Base-by-base conservation (phyloP, 1,140 invertebrate genomes). In the Microplitis mediator region DNA sequence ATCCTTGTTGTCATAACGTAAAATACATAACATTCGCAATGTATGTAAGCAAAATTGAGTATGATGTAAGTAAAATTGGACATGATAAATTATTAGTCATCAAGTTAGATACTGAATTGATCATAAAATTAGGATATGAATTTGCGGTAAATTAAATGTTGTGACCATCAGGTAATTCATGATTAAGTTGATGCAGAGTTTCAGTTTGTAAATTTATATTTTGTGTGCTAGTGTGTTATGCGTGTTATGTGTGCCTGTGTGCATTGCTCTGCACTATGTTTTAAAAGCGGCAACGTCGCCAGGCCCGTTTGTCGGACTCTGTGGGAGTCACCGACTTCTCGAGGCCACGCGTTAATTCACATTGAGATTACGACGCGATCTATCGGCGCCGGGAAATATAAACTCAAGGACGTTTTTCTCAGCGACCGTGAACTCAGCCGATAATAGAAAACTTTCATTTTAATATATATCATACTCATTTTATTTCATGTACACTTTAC, bases 321-420 rank as follows among this genome's bases (percentile, higher is more conserved):
- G 70, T 72, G 70, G 70, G 80, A 87, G 84, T 87, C 85, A 86
- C 84, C 85, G 85, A 86, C 84, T 86, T 86, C 85, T 86, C 85
- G 85, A 86, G 84, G 85, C 84, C 84, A 86, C 80, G 79, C 78
- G 76, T 81, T 79, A 81, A 81, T 79, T 80, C 78, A 72, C 70
- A 80, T 78, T 77, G 79, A 81, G 84, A 86, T 84, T 84, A 82
- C 80, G 80, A 79, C 85, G 85, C 85, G 81, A 87, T 87, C 85
- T 87, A 82, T 81, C 84, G 84, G 84, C 77, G 78, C 79, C 77
- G 80, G 79, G 78, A 84, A 84, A 84, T 84, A 86, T 78, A 79
- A 85, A 81, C 81, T 84, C 84, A 86, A 86, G 85, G 85, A 84
- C 84, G 80, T 75, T 78, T 58, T 67, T 78, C 68, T 63, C 65